Evolutionary conservation across 2,797 vertebrate genomes (phyloP).

Genomic region (Gambusia yucatana): DNA sequence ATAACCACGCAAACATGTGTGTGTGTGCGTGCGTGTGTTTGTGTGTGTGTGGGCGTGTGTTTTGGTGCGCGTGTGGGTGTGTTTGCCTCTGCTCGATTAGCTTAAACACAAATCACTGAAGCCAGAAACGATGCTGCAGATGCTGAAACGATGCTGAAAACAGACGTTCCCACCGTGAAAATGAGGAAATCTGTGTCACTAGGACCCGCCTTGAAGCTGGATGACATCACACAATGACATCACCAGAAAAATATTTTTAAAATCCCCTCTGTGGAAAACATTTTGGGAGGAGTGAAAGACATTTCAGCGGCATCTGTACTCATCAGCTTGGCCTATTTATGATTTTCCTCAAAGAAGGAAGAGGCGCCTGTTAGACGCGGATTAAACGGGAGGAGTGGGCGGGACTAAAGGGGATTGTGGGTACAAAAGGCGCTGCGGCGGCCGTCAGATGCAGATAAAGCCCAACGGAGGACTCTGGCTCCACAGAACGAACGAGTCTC

Average conservation of each 20-base stretch:
- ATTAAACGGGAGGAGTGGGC: constrained; percentile 57
- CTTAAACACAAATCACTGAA: constrained; percentile 17
- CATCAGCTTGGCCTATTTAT: constrained; percentile 72
- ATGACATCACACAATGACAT: constrained; percentile 51
- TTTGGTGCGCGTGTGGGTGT: neutral
- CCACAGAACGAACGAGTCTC: constrained; percentile 65
- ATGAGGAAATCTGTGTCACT: constrained; percentile 13
- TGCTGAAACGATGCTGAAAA: constrained; percentile 32
- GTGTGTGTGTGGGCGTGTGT: no score
- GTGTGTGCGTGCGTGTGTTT: neutral
- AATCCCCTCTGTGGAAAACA: constrained; percentile 10
- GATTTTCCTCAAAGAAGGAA: constrained; percentile 49
- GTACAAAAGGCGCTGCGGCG: constrained; percentile 60
- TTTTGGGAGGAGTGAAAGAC: constrained; percentile 36
- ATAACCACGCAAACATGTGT: neutral
- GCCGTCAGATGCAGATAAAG: constrained; percentile 69
- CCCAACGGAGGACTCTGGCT: constrained; percentile 54
- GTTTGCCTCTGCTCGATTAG: constrained; percentile 4
- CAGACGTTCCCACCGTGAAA: neutral
- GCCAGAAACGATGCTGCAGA: constrained; percentile 7
- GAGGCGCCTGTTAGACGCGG: constrained; percentile 50
- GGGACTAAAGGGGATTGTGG: constrained; percentile 15
- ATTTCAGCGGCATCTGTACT: constrained; percentile 63
- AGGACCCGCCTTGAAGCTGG: constrained; percentile 21
- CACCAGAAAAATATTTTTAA: constrained; percentile 16